Evolutionary conservation across 2,113 vertebrate genomes (phyloP).

Genomic region (Channa argus): DNA sequence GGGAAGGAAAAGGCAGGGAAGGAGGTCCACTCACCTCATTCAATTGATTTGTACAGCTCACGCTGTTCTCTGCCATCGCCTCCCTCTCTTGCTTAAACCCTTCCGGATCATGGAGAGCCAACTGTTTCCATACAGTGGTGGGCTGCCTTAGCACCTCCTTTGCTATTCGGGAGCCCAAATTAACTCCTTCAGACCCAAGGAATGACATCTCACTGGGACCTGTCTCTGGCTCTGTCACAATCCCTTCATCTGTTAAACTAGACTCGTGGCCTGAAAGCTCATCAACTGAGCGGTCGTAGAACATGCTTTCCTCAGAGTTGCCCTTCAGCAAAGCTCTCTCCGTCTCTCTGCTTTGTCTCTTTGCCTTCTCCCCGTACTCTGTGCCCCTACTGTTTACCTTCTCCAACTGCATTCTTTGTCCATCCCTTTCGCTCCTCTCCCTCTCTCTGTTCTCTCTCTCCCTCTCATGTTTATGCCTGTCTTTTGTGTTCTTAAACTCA

Average conservation of each 20-base stretch:
- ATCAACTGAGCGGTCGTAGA: conserved; percentile 85
- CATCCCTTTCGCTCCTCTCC: conserved; percentile 67
- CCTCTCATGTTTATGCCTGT: conserved; percentile 70
- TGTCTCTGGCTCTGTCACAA: conserved; percentile 92
- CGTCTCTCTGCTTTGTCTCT: conserved; percentile 59
- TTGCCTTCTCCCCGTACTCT: conserved; percentile 67
- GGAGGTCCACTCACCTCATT: conserved; percentile 38
- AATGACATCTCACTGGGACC: conserved; percentile 64
- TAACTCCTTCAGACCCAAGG: conserved; percentile 68
- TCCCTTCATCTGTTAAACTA: conserved; percentile 95
- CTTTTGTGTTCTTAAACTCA: conserved; percentile 54
- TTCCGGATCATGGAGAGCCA: conserved; percentile 73
- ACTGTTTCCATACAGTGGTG: conserved; percentile 84
- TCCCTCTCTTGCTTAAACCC: conserved; percentile 42
- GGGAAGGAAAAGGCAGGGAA: conserved; percentile 35
- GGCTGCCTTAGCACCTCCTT: conserved; percentile 82
- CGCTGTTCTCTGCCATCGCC: conserved; percentile 49
- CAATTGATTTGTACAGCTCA: conserved; percentile 46
- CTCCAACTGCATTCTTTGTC: conserved; percentile 66
- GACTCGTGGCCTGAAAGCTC: conserved; percentile 94
- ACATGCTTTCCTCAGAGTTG: conserved; percentile 81
- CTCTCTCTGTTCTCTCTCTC: conserved; percentile 71
- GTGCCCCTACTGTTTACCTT: conserved; percentile 67
- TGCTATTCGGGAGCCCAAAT: conserved; percentile 66
- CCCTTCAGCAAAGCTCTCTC: conserved; percentile 72